Evolutionary conservation across 2,113 vertebrate genomes (phyloP).

Genomic region (Dromiciops gliroides): DNA sequence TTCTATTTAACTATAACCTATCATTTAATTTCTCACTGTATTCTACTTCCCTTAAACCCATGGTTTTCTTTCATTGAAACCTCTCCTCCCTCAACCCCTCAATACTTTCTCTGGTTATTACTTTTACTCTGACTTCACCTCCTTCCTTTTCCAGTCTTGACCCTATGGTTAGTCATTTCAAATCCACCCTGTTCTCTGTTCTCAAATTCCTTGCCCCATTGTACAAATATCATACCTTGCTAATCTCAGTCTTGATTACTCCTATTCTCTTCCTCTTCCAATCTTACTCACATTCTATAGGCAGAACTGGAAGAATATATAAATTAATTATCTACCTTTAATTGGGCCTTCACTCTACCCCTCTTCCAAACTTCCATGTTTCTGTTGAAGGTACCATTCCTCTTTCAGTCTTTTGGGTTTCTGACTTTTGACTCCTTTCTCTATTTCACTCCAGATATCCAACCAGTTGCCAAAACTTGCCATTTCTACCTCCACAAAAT

Average conservation of each 20-base stretch:
- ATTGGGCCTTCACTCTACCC: not conserved
- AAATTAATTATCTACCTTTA: not conserved
- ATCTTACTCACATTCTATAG: not conserved
- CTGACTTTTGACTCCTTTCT: not conserved
- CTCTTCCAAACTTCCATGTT: not conserved
- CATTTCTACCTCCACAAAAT: not conserved
- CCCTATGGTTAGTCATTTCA: not conserved
- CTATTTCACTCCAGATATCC: not conserved
- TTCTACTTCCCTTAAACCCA: not conserved
- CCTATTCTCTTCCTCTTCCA: not conserved
- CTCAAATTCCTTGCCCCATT: not conserved
- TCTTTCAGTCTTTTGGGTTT: not conserved
- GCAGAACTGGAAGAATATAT: not conserved
- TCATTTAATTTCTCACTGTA: not conserved
- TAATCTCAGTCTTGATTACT: not conserved
- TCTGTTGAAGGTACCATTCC: not conserved
- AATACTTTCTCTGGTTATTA: not conserved
- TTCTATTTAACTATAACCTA: not conserved
- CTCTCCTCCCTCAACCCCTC: not conserved
- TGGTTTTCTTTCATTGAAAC: not conserved
- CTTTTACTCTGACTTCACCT: not conserved
- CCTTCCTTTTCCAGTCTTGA: not conserved
- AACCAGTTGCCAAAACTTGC: not conserved
- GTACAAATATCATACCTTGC: not conserved
- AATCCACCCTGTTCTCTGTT: not conserved